Base-by-base conservation (phyloP, 35 echinoderm and acorn worm genomes). In the Lytechinus variegatus region DNA sequence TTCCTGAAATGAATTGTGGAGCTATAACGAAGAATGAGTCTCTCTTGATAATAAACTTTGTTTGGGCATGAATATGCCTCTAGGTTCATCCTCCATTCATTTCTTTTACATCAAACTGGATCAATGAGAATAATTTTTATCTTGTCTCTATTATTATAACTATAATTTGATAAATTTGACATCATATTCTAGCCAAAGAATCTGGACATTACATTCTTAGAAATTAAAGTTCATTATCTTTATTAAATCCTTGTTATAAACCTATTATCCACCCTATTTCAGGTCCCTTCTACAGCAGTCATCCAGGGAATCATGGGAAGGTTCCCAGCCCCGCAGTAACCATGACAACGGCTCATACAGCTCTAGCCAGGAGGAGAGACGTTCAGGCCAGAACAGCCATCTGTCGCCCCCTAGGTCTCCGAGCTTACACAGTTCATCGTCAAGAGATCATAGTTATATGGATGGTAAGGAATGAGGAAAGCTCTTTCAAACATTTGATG, bases 251-350 rank as follows among this genome's bases (percentile, higher is more conserved):
- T 91, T 13, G 29, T 91, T 19, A 12, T 16, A 71, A 71, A 24
- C 6, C 5, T 71, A 79, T 79, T 58, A 11, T 71, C 19, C 16
- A 79, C 14, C 21, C 66, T 79, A 44, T 44, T 24, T 16, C 21
- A 93, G 92, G 55, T 93, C 92, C 53, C 53, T 53, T 19, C 92
- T 54, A 24, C n/a, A 93, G 27, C 92, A 93, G 13, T 93, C 92
- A 93, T 57, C 92, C 92, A 93, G 54, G n/a, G 92, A 93, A 57
- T 93, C 92, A 57, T 93, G 92, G 92, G 92, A 93, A 93, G 92
- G 92, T 24, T 93, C 92, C 52, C 92, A 93, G 92, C 92, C 92
- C 12, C 92, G 92, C 28, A 57, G 92, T 57, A 27, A 93, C 92
- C 92, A 93, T 93, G 92, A 93, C 92, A 57, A 55, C 7, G 55